Conservation (phyloP, 1,140 invertebrate species). For the Capitella teleta region DNA sequence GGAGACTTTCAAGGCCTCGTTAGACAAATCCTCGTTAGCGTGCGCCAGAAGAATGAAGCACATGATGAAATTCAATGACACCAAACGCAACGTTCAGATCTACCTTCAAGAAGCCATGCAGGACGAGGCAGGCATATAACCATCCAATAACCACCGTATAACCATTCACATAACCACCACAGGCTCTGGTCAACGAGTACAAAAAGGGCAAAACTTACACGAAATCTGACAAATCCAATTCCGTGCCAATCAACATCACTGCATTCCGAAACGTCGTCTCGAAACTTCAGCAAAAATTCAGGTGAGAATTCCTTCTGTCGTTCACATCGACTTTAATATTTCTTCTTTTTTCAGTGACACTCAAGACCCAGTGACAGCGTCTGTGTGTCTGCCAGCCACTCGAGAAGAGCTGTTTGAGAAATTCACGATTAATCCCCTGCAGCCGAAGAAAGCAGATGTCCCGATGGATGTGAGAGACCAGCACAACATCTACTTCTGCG, state of each 20-base stretch:
- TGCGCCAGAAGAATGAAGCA: slow-evolving; percentile 55
- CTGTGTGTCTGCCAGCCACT: too few relatives aligned
- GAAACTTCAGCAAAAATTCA: slow-evolving; percentile 10
- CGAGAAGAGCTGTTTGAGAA: too few relatives aligned
- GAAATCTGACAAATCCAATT: neutral
- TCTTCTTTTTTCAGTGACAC: too few relatives aligned
- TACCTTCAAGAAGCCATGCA: slow-evolving; percentile 53
- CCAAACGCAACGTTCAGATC: slow-evolving; percentile 48
- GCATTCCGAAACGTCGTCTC: slow-evolving; percentile 6
- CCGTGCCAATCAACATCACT: neutral
- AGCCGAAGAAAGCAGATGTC: too few relatives aligned
- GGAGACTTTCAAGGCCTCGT: slow-evolving; percentile 30
- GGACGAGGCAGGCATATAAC: slow-evolving; percentile 2
- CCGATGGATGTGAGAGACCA: too few relatives aligned
- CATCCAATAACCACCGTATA: neutral
- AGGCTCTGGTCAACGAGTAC: slow-evolving; percentile 9
- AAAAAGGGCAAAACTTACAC: slow-evolving; percentile 11
- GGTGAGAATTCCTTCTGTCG: too few relatives aligned
- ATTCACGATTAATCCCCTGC: too few relatives aligned
- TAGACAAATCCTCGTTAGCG: slow-evolving; percentile 59
- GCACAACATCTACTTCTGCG: too few relatives aligned
- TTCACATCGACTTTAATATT: too few relatives aligned
- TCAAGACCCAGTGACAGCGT: too few relatives aligned
- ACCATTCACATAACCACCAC: neutral
- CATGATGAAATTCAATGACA: slow-evolving; percentile 51